phyloP scores from a whole-genome alignment of 2,113 vertebrate genomes.

The Carassius gibelio region DNA sequence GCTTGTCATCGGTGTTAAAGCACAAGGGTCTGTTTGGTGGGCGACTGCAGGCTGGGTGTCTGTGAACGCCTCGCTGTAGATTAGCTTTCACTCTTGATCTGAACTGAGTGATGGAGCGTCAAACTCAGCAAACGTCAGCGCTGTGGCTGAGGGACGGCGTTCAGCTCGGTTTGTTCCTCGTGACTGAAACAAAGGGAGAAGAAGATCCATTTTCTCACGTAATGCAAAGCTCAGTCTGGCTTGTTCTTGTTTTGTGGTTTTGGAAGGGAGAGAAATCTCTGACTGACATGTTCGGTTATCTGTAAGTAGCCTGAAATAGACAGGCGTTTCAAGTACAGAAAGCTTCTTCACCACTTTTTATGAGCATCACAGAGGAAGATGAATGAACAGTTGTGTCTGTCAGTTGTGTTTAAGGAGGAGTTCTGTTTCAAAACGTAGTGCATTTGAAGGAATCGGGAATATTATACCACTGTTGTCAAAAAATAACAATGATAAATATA shows the following conservation, averaged over 20 bases:
- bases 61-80: background rate
- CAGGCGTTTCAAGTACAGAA: background rate
- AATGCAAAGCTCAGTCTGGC: background rate
- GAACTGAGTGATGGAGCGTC: slow-evolving; percentile 45
- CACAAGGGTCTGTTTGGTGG: slow-evolving; percentile 59
- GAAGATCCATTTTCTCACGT: slow-evolving; percentile 13
- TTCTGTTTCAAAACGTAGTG: background rate
- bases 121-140: slow-evolving; percentile 32
- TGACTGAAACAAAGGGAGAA: slow-evolving; percentile 13
- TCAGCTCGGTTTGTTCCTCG: slow-evolving; percentile 30
- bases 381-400: background rate
- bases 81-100: slow-evolving; percentile 23
- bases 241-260: background rate
- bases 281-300: slow-evolving; percentile 24
- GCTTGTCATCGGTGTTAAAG: slow-evolving; percentile 47
- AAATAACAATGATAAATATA: no score
- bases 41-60: background rate
- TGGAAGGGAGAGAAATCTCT: background rate
- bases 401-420: background rate
- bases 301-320: slow-evolving; percentile 22
- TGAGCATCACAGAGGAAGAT: background rate
- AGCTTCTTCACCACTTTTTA: background rate
- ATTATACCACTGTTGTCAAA: background rate
- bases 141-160: slow-evolving; percentile 1
- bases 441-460: background rate